These are phyloP conservation scores for Corvus hawaiiensis DNA, from an alignment of 2,113 vertebrate genomes.

Conservation along the genomic window DNA sequence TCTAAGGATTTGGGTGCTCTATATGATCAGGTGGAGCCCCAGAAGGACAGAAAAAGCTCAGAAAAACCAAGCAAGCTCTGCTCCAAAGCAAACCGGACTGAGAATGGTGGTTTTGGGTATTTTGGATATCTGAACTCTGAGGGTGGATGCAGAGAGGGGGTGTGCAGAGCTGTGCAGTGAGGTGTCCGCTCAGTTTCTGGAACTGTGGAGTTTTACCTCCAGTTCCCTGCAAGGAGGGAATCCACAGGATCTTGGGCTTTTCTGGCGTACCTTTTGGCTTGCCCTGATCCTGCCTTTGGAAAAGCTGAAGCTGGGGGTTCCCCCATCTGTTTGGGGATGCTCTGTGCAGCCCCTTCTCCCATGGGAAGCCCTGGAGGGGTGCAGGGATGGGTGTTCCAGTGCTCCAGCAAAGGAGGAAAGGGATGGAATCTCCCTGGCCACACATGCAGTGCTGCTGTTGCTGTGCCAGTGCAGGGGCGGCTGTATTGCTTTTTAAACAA, in stretches of 20 bases:
- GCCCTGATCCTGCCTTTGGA: neutral
- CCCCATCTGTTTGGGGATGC: neutral
- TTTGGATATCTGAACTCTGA: neutral
- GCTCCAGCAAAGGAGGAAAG: neutral
- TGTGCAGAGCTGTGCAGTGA: neutral
- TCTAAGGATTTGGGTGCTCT: neutral
- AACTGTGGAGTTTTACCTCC: neutral
- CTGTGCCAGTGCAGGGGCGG: fast-evolving
- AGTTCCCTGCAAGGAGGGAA: neutral
- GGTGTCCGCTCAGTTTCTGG: fast-evolving
- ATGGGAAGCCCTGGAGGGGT: neutral
- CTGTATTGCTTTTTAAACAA: neutral
- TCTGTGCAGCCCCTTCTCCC: neutral
- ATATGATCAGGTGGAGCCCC: neutral
- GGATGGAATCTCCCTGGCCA: neutral
- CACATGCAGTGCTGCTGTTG: fast-evolving
- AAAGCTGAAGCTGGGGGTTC: neutral
- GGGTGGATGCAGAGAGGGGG: neutral
- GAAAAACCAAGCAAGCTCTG: neutral
- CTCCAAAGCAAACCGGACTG: neutral
- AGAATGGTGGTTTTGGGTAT: neutral
- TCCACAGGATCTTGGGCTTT: fast-evolving
- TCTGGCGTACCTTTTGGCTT: neutral
- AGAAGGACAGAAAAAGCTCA: neutral
- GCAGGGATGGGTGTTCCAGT: fast-evolving